Percentiles rank a stretch among this genome's conserved stretches.
phyloP scores from a whole-genome alignment of 2,797 vertebrate species.

The Enteromius paludinosus region DNA sequence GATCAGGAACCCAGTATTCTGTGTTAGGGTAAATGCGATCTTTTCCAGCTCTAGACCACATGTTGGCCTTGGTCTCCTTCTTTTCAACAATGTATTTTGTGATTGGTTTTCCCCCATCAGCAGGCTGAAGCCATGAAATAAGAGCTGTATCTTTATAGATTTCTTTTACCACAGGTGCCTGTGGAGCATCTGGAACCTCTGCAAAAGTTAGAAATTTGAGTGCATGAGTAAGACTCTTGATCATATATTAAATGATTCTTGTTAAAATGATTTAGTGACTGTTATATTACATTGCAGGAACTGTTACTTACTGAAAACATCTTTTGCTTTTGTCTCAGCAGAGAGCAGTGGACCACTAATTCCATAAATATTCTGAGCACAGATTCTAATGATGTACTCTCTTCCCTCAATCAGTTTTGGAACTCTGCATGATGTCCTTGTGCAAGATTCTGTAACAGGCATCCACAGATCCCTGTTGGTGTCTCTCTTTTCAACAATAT shows the following conservation, averaged over 20 bases:
- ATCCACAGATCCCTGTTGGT: slow-evolving; percentile 96
- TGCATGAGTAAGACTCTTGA: neutral
- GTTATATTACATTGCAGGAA: slow-evolving; percentile 26
- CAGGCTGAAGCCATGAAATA: slow-evolving; percentile 93
- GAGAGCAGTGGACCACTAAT: slow-evolving; percentile 94
- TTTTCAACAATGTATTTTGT: slow-evolving; percentile 95
- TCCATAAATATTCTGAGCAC: slow-evolving; percentile 96
- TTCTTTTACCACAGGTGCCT: slow-evolving; percentile 89
- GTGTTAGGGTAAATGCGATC: slow-evolving; percentile 87
- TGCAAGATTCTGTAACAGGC: slow-evolving; percentile 92
- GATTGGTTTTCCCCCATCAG: slow-evolving; percentile 97
- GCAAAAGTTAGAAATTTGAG: slow-evolving; percentile 22
- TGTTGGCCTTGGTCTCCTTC: slow-evolving; percentile 94
- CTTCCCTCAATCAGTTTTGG: slow-evolving; percentile 95
- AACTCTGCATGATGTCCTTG: slow-evolving; percentile 91
- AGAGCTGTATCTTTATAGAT: slow-evolving; percentile 91
- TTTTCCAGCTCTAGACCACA: slow-evolving; percentile 88
- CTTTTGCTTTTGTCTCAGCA: slow-evolving; percentile 90
- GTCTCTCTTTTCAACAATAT: slow-evolving; percentile 96
- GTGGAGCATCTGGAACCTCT: slow-evolving; percentile 96
- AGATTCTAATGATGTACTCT: slow-evolving; percentile 94
- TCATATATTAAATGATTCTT: neutral
- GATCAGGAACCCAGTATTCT: slow-evolving; percentile 91
- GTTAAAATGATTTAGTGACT: neutral
- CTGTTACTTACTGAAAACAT: slow-evolving; percentile 90